Base-by-base conservation (phyloP, 2,113 vertebrate genomes). In the Pluvialis apricaria region DNA sequence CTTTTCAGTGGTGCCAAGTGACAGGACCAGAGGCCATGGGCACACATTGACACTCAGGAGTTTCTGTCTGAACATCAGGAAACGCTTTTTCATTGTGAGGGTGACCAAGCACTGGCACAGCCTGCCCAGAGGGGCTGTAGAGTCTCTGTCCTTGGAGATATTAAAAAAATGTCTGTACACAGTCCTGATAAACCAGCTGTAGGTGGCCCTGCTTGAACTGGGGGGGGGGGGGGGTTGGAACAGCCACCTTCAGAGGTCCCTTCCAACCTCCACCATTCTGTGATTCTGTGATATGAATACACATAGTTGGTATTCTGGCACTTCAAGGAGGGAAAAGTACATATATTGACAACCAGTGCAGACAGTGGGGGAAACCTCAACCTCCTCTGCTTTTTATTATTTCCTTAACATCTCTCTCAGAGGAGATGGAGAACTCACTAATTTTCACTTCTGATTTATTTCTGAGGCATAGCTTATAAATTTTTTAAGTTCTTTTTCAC, bases 381-480 rank as follows among this genome's bases (percentile, higher is more conserved):
- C 57, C 21, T 49, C n/a, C 32, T 18, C 11, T 40, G 31, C 10
- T 82, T 64, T 84, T 89, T 87, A 64, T 84, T 78, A 32, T 68
- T 70, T 8, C 64, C 20, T 84, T 66, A 19, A 2, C 49, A 61
- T 36, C 19, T 75, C 24, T 24, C 42, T 75, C 51, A 82, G 14
- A 83, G 42, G 28, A 86, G 26, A 34, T 29, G 16, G 11, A 91
- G n/a, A 86, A 84, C 28, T 87, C 44, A n/a, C 36, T 58, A 38
- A 70, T 86, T 94, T 83, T 71, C 77, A 68, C 28, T 88, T 85
- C 49, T 88, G 18, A 3, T 84, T 86, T 91, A 83, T 66, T 84
- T 94, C 58, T 82, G 55, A 90, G 38, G 61, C 28, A 65, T 45
- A 68, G 1, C 11, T 72, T 90, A 70, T 18, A 34, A 9, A 62